Conservation (phyloP, 2,888 invertebrate species). For the Galerucella calmariensis region DNA sequence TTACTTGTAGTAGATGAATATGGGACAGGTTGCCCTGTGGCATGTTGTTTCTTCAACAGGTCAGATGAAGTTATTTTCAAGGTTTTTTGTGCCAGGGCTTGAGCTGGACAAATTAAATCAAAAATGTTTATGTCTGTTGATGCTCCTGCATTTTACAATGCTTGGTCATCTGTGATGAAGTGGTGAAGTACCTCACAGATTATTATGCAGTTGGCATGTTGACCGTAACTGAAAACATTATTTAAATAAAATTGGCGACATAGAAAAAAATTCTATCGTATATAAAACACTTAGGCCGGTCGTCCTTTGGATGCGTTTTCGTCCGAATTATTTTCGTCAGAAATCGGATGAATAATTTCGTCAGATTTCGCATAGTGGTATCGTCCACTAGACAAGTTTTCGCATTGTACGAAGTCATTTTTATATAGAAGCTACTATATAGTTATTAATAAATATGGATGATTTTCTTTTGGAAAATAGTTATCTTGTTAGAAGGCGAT, state of each 20-base stretch:
- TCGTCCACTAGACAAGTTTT: no score
- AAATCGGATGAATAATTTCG: no score
- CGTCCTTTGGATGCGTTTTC: no score
- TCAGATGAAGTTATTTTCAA: neutral
- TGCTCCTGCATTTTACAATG: neutral
- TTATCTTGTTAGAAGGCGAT: no score
- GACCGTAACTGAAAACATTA: neutral
- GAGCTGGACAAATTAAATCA: neutral
- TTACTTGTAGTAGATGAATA: neutral
- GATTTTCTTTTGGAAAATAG: no score
- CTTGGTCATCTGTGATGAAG: neutral
- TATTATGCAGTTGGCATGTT: conserved; percentile 2
- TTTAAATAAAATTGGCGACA: neutral
- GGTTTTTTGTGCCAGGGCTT: neutral
- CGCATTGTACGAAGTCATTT: no score
- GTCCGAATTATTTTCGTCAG: no score
- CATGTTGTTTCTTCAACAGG: neutral
- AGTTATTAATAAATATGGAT: no score
- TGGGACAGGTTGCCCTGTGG: neutral
- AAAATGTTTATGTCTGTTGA: conserved; percentile 1
- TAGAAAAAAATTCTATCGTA: neutral
- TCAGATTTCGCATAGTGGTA: no score
- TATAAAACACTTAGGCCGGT: no score
- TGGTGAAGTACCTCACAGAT: neutral
- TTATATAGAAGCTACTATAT: no score